Percentiles rank a stretch among this genome's conserved stretches.
Evolutionary conservation across 2,888 invertebrate genomes (phyloP).

Genomic region (Plagodis pulveraria): DNA sequence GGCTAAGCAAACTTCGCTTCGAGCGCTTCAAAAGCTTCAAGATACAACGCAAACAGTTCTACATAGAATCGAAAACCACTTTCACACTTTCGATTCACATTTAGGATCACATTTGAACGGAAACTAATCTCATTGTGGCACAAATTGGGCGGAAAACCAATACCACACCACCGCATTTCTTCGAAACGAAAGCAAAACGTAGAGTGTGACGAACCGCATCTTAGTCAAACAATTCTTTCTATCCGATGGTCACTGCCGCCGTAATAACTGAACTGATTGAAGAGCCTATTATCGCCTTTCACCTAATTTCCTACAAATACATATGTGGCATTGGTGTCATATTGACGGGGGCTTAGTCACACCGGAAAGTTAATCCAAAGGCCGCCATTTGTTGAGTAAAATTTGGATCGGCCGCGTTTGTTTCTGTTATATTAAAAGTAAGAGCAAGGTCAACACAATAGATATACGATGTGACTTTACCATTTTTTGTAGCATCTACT

Average conservation of each 20-base stretch:
- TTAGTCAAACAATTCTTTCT: slow-evolving; percentile 57
- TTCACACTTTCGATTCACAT: slow-evolving; percentile 30
- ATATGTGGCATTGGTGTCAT: slow-evolving; percentile 27
- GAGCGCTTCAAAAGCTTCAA: too few relatives aligned
- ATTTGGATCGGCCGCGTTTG: slow-evolving; percentile 18
- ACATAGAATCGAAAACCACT: slow-evolving; percentile 3
- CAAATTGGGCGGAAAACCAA: slow-evolving; percentile 27
- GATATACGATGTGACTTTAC: background rate
- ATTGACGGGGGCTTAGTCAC: slow-evolving; percentile 42
- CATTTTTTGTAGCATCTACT: too few relatives aligned
- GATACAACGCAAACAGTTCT: too few relatives aligned
- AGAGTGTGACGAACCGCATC: slow-evolving; percentile 55
- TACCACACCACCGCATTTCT: slow-evolving; percentile 35
- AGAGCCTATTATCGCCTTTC: slow-evolving; percentile 71
- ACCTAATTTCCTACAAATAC: slow-evolving; percentile 56
- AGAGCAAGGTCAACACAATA: slow-evolving; percentile 30
- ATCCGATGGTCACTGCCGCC: slow-evolving; percentile 54
- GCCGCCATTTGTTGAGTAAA: background rate
- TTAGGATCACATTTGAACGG: slow-evolving; percentile 19
- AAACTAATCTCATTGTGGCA: slow-evolving; percentile 20
- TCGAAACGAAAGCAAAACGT: slow-evolving; percentile 50
- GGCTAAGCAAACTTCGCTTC: too few relatives aligned
- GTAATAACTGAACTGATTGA: slow-evolving; percentile 65
- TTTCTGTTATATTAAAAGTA: slow-evolving; percentile 27
- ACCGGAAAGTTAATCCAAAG: background rate